phyloP scores from a whole-genome alignment of 2,888 invertebrate genomes.

The Endotricha flammealis region DNA sequence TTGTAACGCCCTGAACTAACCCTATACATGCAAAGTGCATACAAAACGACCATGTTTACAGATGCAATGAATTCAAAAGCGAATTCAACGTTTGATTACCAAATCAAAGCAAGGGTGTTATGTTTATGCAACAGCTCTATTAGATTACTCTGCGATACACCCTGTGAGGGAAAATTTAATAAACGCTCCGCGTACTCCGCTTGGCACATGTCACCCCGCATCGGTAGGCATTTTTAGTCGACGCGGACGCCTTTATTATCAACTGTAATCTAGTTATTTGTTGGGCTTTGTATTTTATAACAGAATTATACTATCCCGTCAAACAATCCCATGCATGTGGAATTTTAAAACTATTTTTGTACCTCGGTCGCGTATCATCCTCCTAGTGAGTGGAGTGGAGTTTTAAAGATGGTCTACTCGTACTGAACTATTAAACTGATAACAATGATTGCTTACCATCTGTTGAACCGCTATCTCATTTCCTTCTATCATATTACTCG shows the following conservation, averaged over 20 bases:
- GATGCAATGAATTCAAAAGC: conserved; percentile 4
- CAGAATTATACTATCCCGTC: no score
- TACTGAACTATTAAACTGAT: not conserved
- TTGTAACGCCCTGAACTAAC: no score
- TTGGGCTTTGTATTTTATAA: no score
- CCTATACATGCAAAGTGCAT: no score
- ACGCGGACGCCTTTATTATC: conserved; percentile 9
- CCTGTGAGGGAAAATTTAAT: conserved; percentile 28
- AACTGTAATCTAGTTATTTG: conserved; percentile 8
- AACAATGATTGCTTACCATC: not conserved
- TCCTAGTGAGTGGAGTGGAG: no score
- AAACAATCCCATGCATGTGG: no score
- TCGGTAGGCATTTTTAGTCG: not conserved
- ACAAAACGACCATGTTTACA: no score
- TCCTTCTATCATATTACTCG: no score
- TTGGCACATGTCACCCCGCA: conserved; percentile 6
- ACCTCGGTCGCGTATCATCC: no score
- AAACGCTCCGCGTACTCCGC: conserved; percentile 14
- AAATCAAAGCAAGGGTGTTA: conserved; percentile 36
- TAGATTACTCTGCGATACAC: conserved; percentile 40
- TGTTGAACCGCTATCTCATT: no score
- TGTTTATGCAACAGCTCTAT: conserved; percentile 53
- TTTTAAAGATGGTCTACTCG: no score
- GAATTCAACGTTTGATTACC: conserved; percentile 13
- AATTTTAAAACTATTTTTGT: no score